Evolutionary conservation across 1,140 invertebrate species (phyloP).

Genomic region (Aricia agestis): DNA sequence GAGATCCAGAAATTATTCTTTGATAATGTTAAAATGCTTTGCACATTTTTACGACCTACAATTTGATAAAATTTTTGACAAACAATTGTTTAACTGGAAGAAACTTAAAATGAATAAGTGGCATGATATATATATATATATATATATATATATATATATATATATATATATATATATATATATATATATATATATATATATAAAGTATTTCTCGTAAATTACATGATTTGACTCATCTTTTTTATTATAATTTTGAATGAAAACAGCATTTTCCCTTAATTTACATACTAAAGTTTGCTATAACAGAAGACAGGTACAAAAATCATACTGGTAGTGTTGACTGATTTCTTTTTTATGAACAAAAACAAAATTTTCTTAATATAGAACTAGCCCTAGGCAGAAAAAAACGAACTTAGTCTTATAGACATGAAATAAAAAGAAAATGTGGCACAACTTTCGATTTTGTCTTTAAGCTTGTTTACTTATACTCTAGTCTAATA

Average conservation of each 20-base stretch:
- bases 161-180: too few species aligned
- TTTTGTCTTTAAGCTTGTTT: neutral
- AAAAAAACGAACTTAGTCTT: neutral
- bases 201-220: too few species aligned
- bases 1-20: neutral
- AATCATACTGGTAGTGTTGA: neutral
- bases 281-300: neutral
- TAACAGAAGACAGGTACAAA: neutral
- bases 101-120: too few species aligned
- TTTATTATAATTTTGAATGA: neutral
- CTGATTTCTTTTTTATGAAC: neutral
- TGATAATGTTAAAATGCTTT: neutral
- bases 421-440: neutral
- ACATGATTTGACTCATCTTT: neutral
- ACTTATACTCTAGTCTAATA: neutral
- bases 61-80: too few species aligned
- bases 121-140: too few species aligned
- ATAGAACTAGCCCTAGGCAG: neutral
- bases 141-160: too few species aligned
- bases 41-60: too few species aligned
- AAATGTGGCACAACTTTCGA: neutral
- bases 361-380: neutral
- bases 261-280: neutral
- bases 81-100: too few species aligned
- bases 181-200: too few species aligned